Base-by-base conservation (phyloP, 2,113 vertebrate species). In the Acrocephalus kingi region DNA sequence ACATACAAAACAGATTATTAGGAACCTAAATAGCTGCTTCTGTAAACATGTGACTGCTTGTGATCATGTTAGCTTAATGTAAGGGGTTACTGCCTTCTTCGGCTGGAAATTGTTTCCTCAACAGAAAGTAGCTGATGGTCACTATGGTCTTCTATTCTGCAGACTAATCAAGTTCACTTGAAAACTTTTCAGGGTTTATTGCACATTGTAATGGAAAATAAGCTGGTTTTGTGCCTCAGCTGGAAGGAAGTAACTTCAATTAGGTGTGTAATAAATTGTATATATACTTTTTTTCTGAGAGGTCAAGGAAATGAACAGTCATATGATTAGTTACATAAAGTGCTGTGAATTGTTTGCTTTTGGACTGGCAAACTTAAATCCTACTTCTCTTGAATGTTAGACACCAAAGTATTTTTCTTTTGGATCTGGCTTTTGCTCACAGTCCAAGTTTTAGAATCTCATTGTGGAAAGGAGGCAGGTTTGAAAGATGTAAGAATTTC, bases 141-240 rank as follows among this genome's bases (percentile, higher is more conserved):
- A 68, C 13, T 33, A 28, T 14, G 37, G 24, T 61, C 68, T 89
- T 91, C 73, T 4, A 3, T 82, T 84, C 81, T 61, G n/a, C 54
- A 56, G 45, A 73, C 11, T 66, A 85, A 92, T 61, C 49, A 76
- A 83, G 55, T 90, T 83, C 27, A 46, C 54, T 48, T 56, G 67
- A 66, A 73, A 90, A 86, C 54, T 95, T 85, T 52, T 56, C 75
- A 79, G 54, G 33, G 27, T 73, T 90, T 95, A 48, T 90, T 92
- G 64, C 66, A 76, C 27, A 66, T 52, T 49, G 54, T 73, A 86
- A 86, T 90, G 52, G 86, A 56, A 80, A 69, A 24, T 22, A 25
- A 88, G 33, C 6, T 76, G n/a, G 20, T 59, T 41, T n/a, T 79
- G 80, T 39, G 72, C 77, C 91, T 83, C 76, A 89, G 86, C 45